Base-by-base conservation (phyloP, 1,140 invertebrate species). In the Plectrocnemia conspersa region DNA sequence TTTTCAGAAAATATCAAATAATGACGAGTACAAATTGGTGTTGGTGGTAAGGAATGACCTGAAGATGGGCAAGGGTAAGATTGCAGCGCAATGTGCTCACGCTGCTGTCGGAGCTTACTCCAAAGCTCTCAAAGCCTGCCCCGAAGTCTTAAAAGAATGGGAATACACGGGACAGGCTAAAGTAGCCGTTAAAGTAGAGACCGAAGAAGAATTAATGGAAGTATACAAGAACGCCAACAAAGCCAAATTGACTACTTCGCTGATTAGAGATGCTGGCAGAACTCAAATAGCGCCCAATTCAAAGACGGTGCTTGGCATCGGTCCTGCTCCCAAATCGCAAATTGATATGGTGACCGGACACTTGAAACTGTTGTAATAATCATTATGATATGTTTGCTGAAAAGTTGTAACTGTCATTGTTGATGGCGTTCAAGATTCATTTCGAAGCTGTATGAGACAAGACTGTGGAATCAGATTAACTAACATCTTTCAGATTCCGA, bases 31-130 rank as follows among this genome's bases (percentile, higher is more conserved):
- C 54, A 93, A 93, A 76, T 72, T 97, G 69, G 86, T 94, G 1
- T 68, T 97, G 38, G 85, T 94, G 18, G 86, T 95, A 2, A 77
- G 92, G 65, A 91, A 82, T 66, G 93, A 97, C 68, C 74, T 97
- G 0, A 88, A 89, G 69, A 97, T 97, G 93, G 84, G 87, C 15
- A 95, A 93, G 79, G 93, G 93, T 11, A 97, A 97, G 79, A 83
- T 91, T 36, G 92, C 89, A 23, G 89, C 93, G 2, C 93, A 95
- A 70, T 95, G 92, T 77, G 82, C 85, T 33, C 93, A 97, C 77
- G 93, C 90, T 42, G 87, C 93, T 5, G 83, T 88, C 18, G 82
- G 81, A 36, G 89, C 85, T 2, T 93, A 88, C 65, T 80, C 84
- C 57, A 84, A 84, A 60, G 77, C 82, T 13, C 72, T 79, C 7